Conservation (phyloP, 1,140 invertebrate species). For the Coptotermes formosanus region DNA sequence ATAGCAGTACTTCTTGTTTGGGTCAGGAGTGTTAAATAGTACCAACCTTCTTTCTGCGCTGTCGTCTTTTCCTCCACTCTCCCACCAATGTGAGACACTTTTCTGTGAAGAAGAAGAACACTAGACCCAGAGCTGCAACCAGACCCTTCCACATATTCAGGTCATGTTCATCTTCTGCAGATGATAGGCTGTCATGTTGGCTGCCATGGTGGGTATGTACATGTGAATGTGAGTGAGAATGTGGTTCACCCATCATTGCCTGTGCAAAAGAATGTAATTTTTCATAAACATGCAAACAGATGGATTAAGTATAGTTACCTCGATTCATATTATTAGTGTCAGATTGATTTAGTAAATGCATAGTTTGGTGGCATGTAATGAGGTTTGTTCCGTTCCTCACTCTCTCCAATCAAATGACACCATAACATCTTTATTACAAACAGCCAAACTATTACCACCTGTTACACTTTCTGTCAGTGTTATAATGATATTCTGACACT, state of each 20-base stretch:
- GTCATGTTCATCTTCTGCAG: conserved; percentile 49
- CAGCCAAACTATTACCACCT: no score
- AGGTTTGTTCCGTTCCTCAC: no score
- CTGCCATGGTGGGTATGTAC: conserved; percentile 41
- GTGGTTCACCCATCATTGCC: conserved; percentile 51
- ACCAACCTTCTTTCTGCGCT: conserved; percentile 50
- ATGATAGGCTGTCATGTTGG: conserved; percentile 34
- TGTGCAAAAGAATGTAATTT: not conserved
- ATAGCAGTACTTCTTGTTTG: not conserved
- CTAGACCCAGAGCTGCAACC: conserved; percentile 75
- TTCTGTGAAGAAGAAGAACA: conserved; percentile 85
- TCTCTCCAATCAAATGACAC: no score
- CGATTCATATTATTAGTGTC: no score
- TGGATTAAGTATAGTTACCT: no score
- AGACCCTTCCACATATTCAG: conserved; percentile 80
- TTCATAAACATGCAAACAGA: no score
- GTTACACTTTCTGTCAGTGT: no score
- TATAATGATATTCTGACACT: no score
- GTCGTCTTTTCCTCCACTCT: conserved; percentile 70
- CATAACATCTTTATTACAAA: no score
- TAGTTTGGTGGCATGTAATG: no score
- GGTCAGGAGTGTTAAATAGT: no score
- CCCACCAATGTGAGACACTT: conserved; percentile 75
- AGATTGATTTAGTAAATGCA: no score
- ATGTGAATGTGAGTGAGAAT: conserved; percentile 40